These are phyloP conservation scores for Eupsilia transversa DNA, from an alignment of 2,888 invertebrate genomes.

Conservation along the genomic window DNA sequence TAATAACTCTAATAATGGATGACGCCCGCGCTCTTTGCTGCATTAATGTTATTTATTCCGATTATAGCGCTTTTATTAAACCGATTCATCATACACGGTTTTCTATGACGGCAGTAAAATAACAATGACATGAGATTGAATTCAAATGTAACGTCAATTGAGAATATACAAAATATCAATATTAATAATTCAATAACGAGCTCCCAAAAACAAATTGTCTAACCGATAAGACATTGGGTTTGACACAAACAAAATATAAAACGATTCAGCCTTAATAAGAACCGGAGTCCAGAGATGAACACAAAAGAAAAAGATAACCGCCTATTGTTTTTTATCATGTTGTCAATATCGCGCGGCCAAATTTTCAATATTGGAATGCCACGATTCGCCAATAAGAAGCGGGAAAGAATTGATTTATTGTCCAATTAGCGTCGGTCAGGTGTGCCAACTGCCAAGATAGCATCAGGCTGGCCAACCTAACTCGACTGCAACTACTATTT, in stretches of 20 bases:
- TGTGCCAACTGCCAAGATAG: slow-evolving; percentile 91
- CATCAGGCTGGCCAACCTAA: slow-evolving; percentile 90
- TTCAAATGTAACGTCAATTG: slow-evolving; percentile 73
- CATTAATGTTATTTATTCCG: slow-evolving; percentile 75
- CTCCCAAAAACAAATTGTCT: slow-evolving; percentile 89
- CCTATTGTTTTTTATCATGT: slow-evolving; percentile 90
- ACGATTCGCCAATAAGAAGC: slow-evolving; percentile 91
- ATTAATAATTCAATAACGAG: slow-evolving; percentile 89
- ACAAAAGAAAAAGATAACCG: slow-evolving; percentile 90
- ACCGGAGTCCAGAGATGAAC: slow-evolving; percentile 88
- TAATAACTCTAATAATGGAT: slow-evolving; percentile 89
- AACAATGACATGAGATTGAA: slow-evolving; percentile 62
- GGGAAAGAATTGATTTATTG: slow-evolving; percentile 91
- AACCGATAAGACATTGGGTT: slow-evolving; percentile 87
- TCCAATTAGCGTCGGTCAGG: slow-evolving; percentile 91
- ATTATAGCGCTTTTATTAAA: slow-evolving; percentile 74
- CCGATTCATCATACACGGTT: slow-evolving; percentile 64
- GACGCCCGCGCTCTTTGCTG: slow-evolving; percentile 81
- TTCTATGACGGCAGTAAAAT: slow-evolving; percentile 44
- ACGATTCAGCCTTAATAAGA: slow-evolving; percentile 88
- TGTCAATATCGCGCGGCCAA: slow-evolving; percentile 91
- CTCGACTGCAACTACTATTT: slow-evolving; percentile 87
- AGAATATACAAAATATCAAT: slow-evolving; percentile 77
- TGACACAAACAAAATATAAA: slow-evolving; percentile 87
- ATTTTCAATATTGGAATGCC: slow-evolving; percentile 91